A percentile compares a stretch with the other conserved stretches of the same genome.
Evolutionary conservation across 2,797 vertebrate genomes (phyloP).

Genomic region (Falco peregrinus): DNA sequence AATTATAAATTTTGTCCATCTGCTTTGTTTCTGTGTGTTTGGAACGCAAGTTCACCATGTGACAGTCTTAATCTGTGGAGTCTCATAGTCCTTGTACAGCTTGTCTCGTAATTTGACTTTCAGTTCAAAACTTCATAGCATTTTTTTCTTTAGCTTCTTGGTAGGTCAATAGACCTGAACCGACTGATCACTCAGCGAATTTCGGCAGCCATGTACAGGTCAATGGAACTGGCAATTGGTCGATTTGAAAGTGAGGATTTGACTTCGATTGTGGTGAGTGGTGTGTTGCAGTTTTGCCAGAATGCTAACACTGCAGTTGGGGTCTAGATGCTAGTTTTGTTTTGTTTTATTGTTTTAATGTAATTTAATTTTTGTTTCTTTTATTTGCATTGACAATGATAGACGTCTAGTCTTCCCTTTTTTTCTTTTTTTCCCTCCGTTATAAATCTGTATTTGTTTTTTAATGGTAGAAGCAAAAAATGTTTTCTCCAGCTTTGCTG

Average conservation of each 20-base stretch:
- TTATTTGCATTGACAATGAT: background rate
- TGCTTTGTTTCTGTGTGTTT: background rate
- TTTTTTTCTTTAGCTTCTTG: constrained; percentile 84
- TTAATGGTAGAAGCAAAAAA: background rate
- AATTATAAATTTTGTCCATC: background rate
- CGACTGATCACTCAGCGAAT: constrained; percentile 95
- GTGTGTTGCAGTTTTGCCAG: background rate
- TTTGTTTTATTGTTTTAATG: background rate
- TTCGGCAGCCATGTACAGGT: constrained; percentile 91
- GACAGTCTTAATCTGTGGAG: background rate
- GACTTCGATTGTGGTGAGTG: constrained; percentile 92
- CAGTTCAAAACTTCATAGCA: background rate
- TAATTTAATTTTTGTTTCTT: background rate
- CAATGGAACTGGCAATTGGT: constrained; percentile 93
- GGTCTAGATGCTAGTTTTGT: background rate
- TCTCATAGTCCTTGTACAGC: background rate
- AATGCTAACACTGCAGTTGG: background rate
- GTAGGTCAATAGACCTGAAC: constrained; percentile 96
- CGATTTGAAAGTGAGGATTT: constrained; percentile 98
- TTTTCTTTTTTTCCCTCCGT: too few relatives aligned
- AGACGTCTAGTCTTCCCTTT: background rate
- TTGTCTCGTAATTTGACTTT: background rate
- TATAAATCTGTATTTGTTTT: background rate
- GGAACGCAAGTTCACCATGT: background rate
- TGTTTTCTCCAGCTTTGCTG: background rate